A percentile compares a stretch with the other conserved stretches of the same genome.
phyloP scores from a whole-genome alignment of 2,797 vertebrate species.

The Notoglanidium macrostoma region DNA sequence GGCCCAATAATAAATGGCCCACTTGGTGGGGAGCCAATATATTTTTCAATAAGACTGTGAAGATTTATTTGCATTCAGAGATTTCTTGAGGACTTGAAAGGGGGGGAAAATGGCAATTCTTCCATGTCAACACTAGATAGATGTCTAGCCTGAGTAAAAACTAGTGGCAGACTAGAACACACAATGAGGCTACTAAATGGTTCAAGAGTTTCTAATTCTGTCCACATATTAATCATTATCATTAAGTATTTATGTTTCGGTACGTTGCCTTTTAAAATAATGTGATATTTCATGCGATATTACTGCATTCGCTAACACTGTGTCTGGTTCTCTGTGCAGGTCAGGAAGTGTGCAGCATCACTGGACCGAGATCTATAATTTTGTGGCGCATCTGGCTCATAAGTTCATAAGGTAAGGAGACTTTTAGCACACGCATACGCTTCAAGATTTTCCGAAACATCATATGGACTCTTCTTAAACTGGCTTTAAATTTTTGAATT shows the following conservation, averaged over 20 bases:
- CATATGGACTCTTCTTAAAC: constrained; percentile 18
- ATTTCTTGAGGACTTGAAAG: background rate
- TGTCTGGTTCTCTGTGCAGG: constrained; percentile 69
- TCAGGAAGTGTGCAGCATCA: constrained; percentile 96
- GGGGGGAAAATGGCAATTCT: background rate
- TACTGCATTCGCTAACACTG: background rate
- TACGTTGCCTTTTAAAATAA: background rate
- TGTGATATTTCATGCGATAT: background rate
- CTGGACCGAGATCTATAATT: constrained; percentile 97
- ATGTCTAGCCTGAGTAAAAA: background rate
- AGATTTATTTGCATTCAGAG: constrained; percentile 3
- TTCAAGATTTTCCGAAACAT: background rate
- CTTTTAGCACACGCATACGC: background rate
- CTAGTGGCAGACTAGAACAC: background rate
- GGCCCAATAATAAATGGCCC: constrained; percentile 1
- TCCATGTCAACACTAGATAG: background rate
- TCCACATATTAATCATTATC: background rate
- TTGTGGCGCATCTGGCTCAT: constrained; percentile 94
- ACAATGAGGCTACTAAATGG: background rate
- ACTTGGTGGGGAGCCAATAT: background rate
- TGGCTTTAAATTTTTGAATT: background rate
- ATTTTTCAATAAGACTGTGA: background rate
- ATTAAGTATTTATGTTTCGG: background rate
- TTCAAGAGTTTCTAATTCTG: no score
- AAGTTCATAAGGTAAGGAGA: constrained; percentile 91